Evolutionary conservation across 2,113 vertebrate genomes (phyloP).

Genomic region (Ia io): DNA sequence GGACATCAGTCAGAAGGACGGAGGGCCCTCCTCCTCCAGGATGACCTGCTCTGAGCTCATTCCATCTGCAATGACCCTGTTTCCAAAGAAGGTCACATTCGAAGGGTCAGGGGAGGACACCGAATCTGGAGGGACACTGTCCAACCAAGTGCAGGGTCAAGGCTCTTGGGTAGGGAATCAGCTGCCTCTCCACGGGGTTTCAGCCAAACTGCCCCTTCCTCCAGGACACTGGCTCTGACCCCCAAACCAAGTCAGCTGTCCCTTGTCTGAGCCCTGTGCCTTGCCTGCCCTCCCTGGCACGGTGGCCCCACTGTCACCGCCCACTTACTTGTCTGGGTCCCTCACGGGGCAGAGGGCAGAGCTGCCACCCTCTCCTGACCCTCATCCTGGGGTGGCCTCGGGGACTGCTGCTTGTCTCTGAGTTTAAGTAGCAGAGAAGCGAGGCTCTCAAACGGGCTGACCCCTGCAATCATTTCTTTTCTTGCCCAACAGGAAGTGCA

Average conservation of each 20-base stretch:
- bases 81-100: not conserved
- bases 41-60: not conserved
- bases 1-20: not conserved
- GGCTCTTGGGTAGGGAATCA: not conserved
- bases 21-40: not conserved
- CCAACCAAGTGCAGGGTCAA: not conserved
- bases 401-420: not conserved
- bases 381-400: not conserved
- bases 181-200: not conserved
- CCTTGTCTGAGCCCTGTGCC: not conserved
- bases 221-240: not conserved
- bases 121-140: not conserved
- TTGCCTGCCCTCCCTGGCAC: no score
- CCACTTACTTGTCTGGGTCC: not conserved
- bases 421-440: not conserved
- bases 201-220: not conserved
- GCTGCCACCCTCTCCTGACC: not conserved
- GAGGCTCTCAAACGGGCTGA: not conserved
- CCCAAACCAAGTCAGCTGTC: not conserved
- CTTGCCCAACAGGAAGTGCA: not conserved
- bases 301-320: rapidly evolving
- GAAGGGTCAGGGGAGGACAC: not conserved
- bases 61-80: not conserved
- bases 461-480: not conserved
- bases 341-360: not conserved